Conservation (phyloP, 2,797 vertebrate species). For the Ciconia nigra region DNA sequence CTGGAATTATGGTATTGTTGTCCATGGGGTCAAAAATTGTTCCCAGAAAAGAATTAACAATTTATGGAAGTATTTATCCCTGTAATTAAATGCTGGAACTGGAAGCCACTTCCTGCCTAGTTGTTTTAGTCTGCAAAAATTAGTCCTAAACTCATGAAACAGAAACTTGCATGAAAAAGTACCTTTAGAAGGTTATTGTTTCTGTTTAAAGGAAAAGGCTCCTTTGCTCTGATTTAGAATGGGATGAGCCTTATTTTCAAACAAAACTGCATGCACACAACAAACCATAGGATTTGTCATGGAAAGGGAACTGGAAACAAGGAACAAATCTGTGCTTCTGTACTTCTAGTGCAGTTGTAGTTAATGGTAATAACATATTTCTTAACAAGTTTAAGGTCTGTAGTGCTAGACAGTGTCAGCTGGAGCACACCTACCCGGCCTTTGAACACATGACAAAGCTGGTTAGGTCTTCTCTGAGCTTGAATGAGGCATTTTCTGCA, state of each 20-base stretch:
- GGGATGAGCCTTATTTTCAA: background rate
- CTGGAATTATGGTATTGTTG: background rate
- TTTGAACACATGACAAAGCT: background rate
- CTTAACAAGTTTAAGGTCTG: background rate
- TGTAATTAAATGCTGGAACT: slow-evolving; percentile 23
- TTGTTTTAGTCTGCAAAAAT: background rate
- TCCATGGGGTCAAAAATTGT: background rate
- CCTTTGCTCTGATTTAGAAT: background rate
- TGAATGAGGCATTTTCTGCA: background rate
- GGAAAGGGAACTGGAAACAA: background rate
- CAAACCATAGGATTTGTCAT: background rate
- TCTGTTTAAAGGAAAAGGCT: background rate
- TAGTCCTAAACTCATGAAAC: background rate
- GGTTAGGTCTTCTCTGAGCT: background rate
- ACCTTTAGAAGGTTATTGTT: background rate
- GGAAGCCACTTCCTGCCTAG: background rate
- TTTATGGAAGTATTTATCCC: slow-evolving; percentile 29
- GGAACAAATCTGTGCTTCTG: background rate
- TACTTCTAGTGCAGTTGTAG: background rate
- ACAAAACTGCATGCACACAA: background rate
- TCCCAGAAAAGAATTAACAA: slow-evolving; percentile 28
- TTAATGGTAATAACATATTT: background rate
- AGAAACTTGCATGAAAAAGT: background rate
- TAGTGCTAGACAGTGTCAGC: background rate
- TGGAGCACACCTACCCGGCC: background rate